Percentiles rank a stretch among this genome's conserved stretches.
Conservation (phyloP, 1,140 invertebrate species). For the Ylistrum balloti region DNA sequence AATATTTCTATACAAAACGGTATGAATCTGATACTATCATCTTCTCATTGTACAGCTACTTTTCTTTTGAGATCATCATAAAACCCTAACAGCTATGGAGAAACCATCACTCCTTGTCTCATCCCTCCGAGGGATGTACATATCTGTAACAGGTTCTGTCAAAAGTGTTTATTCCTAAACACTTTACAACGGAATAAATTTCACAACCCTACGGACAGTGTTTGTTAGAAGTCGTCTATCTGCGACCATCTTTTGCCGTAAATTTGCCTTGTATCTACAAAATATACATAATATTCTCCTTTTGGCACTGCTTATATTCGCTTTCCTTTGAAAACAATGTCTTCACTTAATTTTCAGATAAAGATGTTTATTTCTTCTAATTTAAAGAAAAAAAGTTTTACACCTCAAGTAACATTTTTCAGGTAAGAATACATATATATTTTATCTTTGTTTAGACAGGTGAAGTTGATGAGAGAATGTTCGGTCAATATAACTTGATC, state of each 20-base stretch:
- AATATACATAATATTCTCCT: not conserved
- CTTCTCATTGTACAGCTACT: conserved; percentile 10
- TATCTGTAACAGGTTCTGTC: not conserved
- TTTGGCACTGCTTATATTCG: not conserved
- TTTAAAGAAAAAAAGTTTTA: not conserved
- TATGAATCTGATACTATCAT: conserved; percentile 10
- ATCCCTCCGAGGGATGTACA: not conserved
- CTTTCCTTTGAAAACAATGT: not conserved
- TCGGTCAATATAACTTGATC: not conserved
- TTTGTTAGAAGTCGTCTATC: not conserved
- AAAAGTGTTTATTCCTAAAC: not conserved
- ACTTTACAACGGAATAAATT: not conserved
- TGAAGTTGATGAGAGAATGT: not conserved
- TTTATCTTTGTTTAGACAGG: not conserved
- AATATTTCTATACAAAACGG: conserved; percentile 16
- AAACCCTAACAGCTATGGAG: not conserved
- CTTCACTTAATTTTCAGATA: conserved; percentile 32
- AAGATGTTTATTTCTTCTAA: not conserved
- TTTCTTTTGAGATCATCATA: not conserved
- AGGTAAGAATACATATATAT: not conserved
- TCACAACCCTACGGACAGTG: not conserved
- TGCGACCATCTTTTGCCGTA: not conserved
- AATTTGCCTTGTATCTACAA: not conserved
- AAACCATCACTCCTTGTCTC: not conserved
- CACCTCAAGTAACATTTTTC: not conserved